Percentiles rank a stretch among this genome's conserved stretches.
Evolutionary conservation across 2,113 vertebrate genomes (phyloP).

Genomic region (Smithornis capensis): DNA sequence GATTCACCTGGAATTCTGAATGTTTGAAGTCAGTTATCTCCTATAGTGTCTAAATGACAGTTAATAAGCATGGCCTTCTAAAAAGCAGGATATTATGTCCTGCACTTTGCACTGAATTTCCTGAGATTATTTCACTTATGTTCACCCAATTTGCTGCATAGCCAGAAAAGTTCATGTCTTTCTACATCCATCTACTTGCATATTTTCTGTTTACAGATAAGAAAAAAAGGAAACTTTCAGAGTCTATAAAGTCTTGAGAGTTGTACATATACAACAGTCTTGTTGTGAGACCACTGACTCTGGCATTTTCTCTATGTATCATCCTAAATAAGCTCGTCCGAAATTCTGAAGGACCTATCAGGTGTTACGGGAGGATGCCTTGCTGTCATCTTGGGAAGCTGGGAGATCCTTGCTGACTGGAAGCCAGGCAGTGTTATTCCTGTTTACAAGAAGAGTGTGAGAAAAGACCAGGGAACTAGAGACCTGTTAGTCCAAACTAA

Average conservation of each 20-base stretch:
- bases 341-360: neutral
- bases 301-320: neutral
- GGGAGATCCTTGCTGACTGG: neutral
- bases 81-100: neutral
- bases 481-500: neutral
- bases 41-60: neutral
- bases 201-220: neutral
- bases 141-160: neutral
- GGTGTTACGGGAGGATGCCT: neutral
- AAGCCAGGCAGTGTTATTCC: neutral
- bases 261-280: neutral
- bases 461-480: neutral
- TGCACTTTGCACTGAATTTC: neutral
- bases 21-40: neutral
- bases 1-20: neutral
- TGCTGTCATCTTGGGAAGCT: neutral
- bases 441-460: neutral
- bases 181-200: neutral
- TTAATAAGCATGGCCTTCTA: neutral
- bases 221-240: neutral
- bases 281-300: neutral
- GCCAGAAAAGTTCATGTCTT: neutral
- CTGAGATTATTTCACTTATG: neutral
- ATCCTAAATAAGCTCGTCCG: neutral
- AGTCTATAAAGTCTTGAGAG: neutral